A percentile compares a stretch with the other conserved stretches of the same genome.
phyloP scores from a whole-genome alignment of 2,113 vertebrate species.

The Athene cunicularia region DNA sequence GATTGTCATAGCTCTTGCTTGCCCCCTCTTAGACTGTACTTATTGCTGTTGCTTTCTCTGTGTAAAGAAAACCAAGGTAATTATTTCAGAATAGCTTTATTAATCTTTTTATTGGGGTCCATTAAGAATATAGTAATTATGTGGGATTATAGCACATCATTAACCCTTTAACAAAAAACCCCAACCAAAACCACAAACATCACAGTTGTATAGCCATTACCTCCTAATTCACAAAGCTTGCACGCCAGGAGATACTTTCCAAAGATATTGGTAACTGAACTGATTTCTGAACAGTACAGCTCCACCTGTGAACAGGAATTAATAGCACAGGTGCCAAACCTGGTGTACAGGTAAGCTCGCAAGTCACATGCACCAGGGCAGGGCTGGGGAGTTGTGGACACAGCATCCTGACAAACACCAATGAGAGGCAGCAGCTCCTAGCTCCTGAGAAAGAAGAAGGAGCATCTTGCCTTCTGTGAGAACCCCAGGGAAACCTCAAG shows the following conservation, averaged over 20 bases:
- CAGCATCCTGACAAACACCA: not conserved
- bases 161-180: not conserved
- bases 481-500: not conserved
- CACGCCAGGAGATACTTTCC: not conserved
- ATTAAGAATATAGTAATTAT: not conserved
- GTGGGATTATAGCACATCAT: not conserved
- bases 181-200: not conserved
- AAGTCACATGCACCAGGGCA: not conserved
- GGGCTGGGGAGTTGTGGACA: not conserved
- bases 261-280: not conserved
- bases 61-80: not conserved
- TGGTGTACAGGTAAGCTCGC: not conserved
- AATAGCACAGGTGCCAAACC: not conserved
- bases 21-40: not conserved
- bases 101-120: not conserved
- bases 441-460: not conserved
- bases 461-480: not conserved
- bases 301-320: not conserved
- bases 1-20: not conserved
- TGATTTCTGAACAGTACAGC: not conserved
- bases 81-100: not conserved
- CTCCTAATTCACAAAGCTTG: not conserved
- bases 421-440: not conserved
- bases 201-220: not conserved
- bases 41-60: not conserved